A percentile compares a stretch with the other conserved stretches of the same genome.
phyloP scores from a whole-genome alignment of 2,888 invertebrate genomes.

The Luffia ferchaultella region DNA sequence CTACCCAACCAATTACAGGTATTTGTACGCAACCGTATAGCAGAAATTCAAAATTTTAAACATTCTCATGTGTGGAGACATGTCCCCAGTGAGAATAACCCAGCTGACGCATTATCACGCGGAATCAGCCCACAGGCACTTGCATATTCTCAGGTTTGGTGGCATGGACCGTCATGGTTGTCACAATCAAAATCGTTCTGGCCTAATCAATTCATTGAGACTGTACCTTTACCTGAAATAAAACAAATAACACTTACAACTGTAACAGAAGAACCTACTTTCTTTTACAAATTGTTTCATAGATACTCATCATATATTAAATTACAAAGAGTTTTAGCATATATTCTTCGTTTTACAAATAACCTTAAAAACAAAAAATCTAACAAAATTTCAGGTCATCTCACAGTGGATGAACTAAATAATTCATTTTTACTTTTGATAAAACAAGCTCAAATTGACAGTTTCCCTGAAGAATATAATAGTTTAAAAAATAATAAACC shows the following conservation, averaged over 20 bases:
- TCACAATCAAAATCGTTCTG: not conserved
- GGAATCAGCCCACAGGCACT: not conserved
- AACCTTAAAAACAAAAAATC: too few relatives aligned
- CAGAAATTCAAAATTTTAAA: too few relatives aligned
- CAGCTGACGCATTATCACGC: constrained; percentile 6
- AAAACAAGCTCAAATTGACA: too few relatives aligned
- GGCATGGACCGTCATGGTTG: constrained; percentile 3
- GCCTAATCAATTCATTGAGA: not conserved
- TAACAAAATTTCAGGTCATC: too few relatives aligned
- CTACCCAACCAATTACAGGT: constrained; percentile 19
- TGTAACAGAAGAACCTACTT: not conserved
- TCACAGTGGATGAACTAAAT: too few relatives aligned
- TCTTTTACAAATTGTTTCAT: not conserved
- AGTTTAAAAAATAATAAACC: too few relatives aligned
- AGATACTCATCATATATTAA: not conserved
- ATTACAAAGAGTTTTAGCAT: too few relatives aligned
- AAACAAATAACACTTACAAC: not conserved
- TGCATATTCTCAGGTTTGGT: constrained; percentile 1
- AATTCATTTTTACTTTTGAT: too few relatives aligned
- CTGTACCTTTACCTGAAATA: too few relatives aligned
- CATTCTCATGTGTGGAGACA: too few relatives aligned
- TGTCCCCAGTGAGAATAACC: constrained; percentile 2
- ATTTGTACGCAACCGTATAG: constrained; percentile 21
- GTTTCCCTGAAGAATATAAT: too few relatives aligned
- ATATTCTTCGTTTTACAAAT: too few relatives aligned